phyloP scores from a whole-genome alignment of 2,888 invertebrate species.

The Philonicus albiceps region DNA sequence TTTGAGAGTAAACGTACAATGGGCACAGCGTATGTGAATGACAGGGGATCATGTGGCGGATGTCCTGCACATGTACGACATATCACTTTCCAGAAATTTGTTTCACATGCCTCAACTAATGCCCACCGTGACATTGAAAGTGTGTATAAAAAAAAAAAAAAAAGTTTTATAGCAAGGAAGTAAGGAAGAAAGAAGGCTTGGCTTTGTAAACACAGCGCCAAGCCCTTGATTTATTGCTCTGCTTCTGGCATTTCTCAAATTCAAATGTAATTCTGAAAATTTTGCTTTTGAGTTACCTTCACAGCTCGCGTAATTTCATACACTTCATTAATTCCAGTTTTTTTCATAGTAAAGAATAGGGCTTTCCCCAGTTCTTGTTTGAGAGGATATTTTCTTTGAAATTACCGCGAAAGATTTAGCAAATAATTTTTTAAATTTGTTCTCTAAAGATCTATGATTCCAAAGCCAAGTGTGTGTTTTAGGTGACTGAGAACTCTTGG shows the following conservation, averaged over 20 bases:
- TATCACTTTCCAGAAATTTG: slow-evolving; percentile 31
- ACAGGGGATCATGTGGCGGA: slow-evolving; percentile 24
- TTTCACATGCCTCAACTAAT: slow-evolving; percentile 6
- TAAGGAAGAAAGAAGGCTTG: slow-evolving; percentile 5
- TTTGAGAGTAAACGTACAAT: not conserved
- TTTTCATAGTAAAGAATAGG: not conserved
- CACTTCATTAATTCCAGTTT: not conserved
- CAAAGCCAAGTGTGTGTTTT: too few relatives aligned
- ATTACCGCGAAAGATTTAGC: not conserved
- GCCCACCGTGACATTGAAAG: slow-evolving; percentile 4
- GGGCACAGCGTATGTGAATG: not conserved
- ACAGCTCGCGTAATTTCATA: not conserved
- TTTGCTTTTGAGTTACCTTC: not conserved
- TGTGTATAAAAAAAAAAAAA: not conserved
- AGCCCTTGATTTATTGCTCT: not conserved
- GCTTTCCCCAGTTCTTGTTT: not conserved
- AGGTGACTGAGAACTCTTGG: too few relatives aligned
- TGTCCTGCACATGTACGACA: slow-evolving; percentile 39
- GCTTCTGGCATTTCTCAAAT: not conserved
- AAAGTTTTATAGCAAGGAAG: not conserved
- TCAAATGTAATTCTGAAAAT: not conserved
- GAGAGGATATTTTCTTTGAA: not conserved
- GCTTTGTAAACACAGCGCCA: not conserved
- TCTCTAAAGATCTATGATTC: too few relatives aligned
- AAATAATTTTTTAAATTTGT: too few relatives aligned